Percentiles rank a stretch among this genome's conserved stretches.
Conservation (phyloP, 1,140 invertebrate genomes). For the Drosophila saltans region DNA sequence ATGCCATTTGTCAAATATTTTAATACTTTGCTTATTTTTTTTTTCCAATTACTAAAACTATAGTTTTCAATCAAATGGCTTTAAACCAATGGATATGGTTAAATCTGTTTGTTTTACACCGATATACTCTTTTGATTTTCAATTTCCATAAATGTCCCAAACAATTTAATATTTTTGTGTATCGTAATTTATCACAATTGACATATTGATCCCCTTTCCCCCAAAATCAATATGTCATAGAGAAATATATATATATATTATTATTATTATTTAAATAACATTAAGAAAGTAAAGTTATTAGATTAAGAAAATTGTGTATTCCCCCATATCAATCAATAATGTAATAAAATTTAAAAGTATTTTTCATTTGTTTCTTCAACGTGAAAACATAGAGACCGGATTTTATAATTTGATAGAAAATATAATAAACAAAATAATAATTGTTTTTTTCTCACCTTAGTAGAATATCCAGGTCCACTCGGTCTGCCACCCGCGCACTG, state of each 20-base stretch:
- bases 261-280: neutral
- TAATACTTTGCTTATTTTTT: no score
- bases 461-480: no score
- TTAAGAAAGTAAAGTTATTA: constrained; percentile 6
- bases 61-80: neutral
- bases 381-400: no score
- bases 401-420: no score
- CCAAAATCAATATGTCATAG: neutral
- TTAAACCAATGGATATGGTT: neutral
- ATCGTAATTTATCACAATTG: constrained; percentile 12
- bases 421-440: no score
- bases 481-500: no score
- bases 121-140: neutral
- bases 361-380: neutral
- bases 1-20: neutral
- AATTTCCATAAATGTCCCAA: neutral
- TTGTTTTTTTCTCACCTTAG: no score
- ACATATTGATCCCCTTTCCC: neutral
- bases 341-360: constrained; percentile 4
- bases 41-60: no score
- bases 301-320: constrained; percentile 8
- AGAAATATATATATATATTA: constrained; percentile 3
- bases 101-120: neutral
- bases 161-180: neutral
- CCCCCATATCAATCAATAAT: constrained; percentile 8